Evolutionary conservation across 2,888 invertebrate species (phyloP), one percentile per base, ranked within the genome.

Genomic region (Coleophora flavipennella): DNA sequence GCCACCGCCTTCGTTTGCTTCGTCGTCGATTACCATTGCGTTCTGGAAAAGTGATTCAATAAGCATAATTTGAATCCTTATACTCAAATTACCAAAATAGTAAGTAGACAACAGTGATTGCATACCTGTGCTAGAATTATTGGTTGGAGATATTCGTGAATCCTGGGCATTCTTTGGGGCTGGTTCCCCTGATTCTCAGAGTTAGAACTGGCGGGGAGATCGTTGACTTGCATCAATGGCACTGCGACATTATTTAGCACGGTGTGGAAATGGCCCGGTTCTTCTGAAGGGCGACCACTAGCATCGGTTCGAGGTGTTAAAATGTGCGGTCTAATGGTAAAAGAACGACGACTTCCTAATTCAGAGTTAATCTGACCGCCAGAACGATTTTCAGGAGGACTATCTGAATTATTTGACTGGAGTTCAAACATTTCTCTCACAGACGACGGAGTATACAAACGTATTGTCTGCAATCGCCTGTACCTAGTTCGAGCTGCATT

Each of bases 141-240:
- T 1, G 84, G 84, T 52, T 83, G 84, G 40, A 84, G 55, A 47
- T 78, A 83, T 49, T 83, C 84, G 38, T 79, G 77, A 45, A 83
- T 80, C 41, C 80, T 61, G 7, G 78, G 77, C 40, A 76, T 50
- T 11, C 78, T 57, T 33, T 65, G 71, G 10, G 62, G 53, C 33
- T 58, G 69, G 36, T 48, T 57, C 2, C 53, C 59, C 9, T 59
- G 67, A 1, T 51, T 55, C 2, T 72, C 73, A 6, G 55, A 48
- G 27, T 50, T 57, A 7, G 55, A 48, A 26, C 50, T 56, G 20
- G 61, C 47, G 10, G 66, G 57, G n/a, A 87, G 76, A 51, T 90
- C 89, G 48, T 89, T 89, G 27, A 90, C 86, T 50, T 88, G 88
- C 53, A 90, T 86, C 9, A 86, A 66, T 1, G 89, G 89, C 52